Evolutionary conservation across 2,113 vertebrate genomes (phyloP), one percentile per base, ranked within the genome.

Genomic region (Nansenia antarctica): DNA sequence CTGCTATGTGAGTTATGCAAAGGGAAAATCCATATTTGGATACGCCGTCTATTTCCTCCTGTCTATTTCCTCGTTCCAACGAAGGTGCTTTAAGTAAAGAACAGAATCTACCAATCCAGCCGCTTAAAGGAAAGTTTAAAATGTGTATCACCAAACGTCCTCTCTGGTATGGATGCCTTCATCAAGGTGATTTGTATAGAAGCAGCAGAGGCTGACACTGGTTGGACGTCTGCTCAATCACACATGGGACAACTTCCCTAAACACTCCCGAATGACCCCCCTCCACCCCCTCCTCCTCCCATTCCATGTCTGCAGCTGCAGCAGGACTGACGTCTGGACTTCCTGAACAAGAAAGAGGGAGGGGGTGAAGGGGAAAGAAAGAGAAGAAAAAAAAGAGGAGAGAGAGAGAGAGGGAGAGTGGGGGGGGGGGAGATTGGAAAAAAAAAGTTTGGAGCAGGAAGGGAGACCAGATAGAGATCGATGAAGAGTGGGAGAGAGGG

Each of bases 191-290:
- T 5, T 37, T 37, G 5, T 37, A 37, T 5, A 11, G 35, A 11
- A 5, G 5, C 5, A 37, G 35, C 14, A 5, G 53, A 60, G 12
- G 31, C 69, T 24, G 72, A 47, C 45, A 20, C 29, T 12, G 24
- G 53, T 27, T 79, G 15, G 26, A 79, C 37, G 24, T 79, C 77
- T 2, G 26, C 15, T 74, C 73, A 72, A 35, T 58, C 62, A 3
- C 65, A 52, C 6, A 55, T 12, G 52, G 11, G 24, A 54, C 52
- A 54, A 54, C 52, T 54, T 26, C 52, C 24, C 9, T 27, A 59
- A 32, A 59, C 29, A 5, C 30, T 32, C 30, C 55, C 55, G 32
- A 29, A 32, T 59, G 30, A 59, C 14, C 11, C 30, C 9, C 27
- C 11, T 8, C 9, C 9, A 14, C 9, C 47, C 15, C 11, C 8